phyloP scores from a whole-genome alignment of 2,888 invertebrate species.

The Euclidia mi region DNA sequence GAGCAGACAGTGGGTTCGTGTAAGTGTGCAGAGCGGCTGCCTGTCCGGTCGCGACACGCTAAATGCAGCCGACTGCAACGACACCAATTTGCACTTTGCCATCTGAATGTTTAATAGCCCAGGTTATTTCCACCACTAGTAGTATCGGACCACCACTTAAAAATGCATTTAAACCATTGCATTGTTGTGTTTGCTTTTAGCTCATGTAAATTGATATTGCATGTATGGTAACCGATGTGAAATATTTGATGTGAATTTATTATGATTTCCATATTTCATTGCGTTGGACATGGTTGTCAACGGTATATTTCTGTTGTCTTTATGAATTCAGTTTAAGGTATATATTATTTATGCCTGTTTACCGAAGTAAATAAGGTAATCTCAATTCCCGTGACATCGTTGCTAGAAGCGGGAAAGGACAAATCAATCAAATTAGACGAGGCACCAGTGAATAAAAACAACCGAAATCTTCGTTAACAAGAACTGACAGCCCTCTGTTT shows the following conservation, averaged over 20 bases:
- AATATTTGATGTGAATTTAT: background rate
- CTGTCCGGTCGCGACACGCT: conserved; percentile 74
- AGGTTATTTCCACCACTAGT: conserved; percentile 81
- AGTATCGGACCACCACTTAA: conserved; percentile 47
- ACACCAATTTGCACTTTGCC: conserved; percentile 86
- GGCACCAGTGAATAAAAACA: conserved; percentile 62
- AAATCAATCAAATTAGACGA: conserved; percentile 71
- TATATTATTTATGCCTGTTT: too few species aligned
- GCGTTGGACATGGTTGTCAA: background rate
- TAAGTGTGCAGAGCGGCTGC: conserved; percentile 59
- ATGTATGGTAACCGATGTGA: conserved; percentile 18
- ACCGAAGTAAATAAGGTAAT: too few species aligned
- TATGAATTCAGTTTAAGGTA: too few species aligned
- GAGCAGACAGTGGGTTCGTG: conserved; percentile 62
- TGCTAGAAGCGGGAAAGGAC: conserved; percentile 26
- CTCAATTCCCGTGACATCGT: background rate
- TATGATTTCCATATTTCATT: background rate
- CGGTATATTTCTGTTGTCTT: too few species aligned
- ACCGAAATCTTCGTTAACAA: conserved; percentile 76
- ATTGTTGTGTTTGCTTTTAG: conserved; percentile 31
- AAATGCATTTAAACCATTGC: conserved; percentile 41
- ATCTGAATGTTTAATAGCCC: conserved; percentile 83
- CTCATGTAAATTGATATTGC: conserved; percentile 36
- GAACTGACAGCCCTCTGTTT: conserved; percentile 74
- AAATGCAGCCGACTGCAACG: conserved; percentile 81